These are phyloP conservation scores for Fissipunctia ypsillon DNA, from an alignment of 2,888 invertebrate species.

Conservation along the genomic window DNA sequence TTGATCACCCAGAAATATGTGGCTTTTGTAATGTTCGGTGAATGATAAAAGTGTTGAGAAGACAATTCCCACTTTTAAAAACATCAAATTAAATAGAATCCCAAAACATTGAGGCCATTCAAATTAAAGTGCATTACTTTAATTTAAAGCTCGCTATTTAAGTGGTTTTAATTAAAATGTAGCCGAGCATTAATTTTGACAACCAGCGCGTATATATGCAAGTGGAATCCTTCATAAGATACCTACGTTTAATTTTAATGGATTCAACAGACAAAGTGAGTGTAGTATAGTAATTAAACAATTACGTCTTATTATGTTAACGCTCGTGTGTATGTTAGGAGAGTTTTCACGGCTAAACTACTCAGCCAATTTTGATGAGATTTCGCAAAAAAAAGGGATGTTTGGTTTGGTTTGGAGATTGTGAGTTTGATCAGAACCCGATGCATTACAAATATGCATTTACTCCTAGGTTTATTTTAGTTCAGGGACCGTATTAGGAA, in stretches of 20 bases:
- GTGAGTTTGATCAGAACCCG: background rate
- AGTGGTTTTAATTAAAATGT: conserved; percentile 42
- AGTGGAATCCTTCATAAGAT: background rate
- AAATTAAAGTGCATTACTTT: conserved; percentile 29
- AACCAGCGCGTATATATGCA: conserved; percentile 14
- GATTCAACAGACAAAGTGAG: conserved; percentile 10
- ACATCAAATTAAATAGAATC: conserved; percentile 18
- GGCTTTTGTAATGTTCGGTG: no score
- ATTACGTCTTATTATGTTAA: background rate
- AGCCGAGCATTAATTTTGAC: conserved; percentile 37
- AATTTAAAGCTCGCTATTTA: conserved; percentile 9
- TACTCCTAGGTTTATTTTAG: background rate
- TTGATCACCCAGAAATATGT: no score
- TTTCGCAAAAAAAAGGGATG: background rate
- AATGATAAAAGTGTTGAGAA: background rate
- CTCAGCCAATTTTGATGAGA: background rate
- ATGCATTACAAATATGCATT: background rate
- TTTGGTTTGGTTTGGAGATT: background rate
- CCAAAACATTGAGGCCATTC: conserved; percentile 23
- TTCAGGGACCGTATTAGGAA: no score
- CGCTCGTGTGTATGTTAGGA: background rate
- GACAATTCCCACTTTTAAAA: background rate
- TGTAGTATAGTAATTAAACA: background rate
- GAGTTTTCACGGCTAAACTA: background rate
- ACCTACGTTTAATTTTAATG: conserved; percentile 25